Percentiles rank a stretch among this genome's conserved stretches.
Evolutionary conservation across 2,113 vertebrate species (phyloP).

Genomic region (human (Homo sapiens)): DNA sequence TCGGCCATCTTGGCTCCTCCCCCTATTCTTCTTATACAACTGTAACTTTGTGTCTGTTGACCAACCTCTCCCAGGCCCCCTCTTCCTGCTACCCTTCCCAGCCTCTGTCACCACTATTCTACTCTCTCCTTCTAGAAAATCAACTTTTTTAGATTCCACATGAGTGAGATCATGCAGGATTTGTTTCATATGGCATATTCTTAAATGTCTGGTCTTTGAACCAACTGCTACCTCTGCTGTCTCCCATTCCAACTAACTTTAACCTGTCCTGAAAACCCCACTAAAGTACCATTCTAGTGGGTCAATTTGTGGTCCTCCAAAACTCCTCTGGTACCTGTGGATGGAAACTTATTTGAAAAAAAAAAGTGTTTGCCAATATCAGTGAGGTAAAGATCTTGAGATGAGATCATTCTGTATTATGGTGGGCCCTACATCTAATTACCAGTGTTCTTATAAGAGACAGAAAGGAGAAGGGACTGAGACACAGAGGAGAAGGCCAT

Average conservation of each 20-base stretch:
- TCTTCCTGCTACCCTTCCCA: background rate
- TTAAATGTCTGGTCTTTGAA: background rate
- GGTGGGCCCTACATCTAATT: background rate
- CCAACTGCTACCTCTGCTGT: background rate
- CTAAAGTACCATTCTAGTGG: background rate
- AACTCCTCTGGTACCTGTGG: background rate
- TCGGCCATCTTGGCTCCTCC: too few relatives aligned
- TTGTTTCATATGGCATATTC: background rate
- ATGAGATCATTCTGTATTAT: background rate
- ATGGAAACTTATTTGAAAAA: background rate
- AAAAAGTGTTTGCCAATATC: background rate
- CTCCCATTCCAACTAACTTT: background rate
- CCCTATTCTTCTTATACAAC: background rate
- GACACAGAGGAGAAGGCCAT: background rate
- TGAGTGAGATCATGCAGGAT: background rate
- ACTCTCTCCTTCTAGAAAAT: background rate
- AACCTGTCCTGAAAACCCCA: background rate
- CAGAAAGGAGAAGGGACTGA: background rate
- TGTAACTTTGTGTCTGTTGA: background rate
- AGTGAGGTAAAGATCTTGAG: background rate
- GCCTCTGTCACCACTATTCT: background rate
- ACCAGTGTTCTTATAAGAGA: background rate
- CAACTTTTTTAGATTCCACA: background rate
- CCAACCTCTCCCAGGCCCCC: background rate
- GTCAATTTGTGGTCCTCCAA: background rate